phyloP scores from a whole-genome alignment of 2,888 invertebrate species.

The Drosophila aldrichi region DNA sequence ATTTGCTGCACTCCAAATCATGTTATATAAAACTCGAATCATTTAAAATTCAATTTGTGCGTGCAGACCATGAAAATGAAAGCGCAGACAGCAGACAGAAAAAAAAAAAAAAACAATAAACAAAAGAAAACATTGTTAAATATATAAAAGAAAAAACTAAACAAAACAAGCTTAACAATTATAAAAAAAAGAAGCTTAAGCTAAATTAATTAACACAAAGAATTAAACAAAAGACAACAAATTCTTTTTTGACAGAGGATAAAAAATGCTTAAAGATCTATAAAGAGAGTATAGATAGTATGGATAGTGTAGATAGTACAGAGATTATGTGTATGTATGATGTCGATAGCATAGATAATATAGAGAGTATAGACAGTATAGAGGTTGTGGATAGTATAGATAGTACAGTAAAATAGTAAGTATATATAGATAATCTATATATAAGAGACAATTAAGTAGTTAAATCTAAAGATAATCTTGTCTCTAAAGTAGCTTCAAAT shows the following conservation, averaged over 20 bases:
- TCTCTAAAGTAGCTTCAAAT: background rate
- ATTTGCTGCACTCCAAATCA: slow-evolving; percentile 14
- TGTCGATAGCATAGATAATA: background rate
- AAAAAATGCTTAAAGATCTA: background rate
- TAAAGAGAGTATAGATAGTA: background rate
- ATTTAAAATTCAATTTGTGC: slow-evolving; percentile 65
- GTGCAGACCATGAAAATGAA: slow-evolving; percentile 57
- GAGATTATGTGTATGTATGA: background rate
- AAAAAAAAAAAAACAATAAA: background rate
- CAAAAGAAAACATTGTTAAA: slow-evolving; percentile 28
- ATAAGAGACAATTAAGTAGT: too few relatives aligned
- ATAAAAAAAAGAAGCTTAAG: slow-evolving; percentile 29
- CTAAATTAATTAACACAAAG: slow-evolving; percentile 28
- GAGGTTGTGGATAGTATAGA: too few relatives aligned
- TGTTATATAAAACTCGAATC: slow-evolving; percentile 43
- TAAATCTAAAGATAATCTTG: background rate
- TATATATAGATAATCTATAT: background rate
- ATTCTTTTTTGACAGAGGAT: background rate
- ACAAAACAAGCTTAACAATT: slow-evolving; percentile 39
- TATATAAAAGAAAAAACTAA: slow-evolving; percentile 7
- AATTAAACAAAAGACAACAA: background rate
- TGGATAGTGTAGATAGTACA: background rate
- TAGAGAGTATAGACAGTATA: background rate
- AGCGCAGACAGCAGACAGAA: slow-evolving; percentile 43
- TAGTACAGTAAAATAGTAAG: background rate